Evolutionary conservation across 2,113 vertebrate genomes (phyloP), one percentile per base, ranked within the genome.

Genomic region (Jacana jacana): DNA sequence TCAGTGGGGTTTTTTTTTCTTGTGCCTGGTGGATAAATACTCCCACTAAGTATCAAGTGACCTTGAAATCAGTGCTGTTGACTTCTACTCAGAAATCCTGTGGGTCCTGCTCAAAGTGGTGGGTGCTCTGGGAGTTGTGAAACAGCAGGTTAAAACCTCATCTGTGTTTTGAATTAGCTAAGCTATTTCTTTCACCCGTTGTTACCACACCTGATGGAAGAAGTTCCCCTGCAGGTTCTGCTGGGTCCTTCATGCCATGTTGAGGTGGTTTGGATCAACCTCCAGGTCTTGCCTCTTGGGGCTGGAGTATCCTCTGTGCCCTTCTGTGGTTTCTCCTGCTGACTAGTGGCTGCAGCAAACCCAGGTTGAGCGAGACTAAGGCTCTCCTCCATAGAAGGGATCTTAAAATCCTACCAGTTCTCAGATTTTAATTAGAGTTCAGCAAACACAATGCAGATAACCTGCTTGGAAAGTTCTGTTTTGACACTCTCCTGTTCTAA

Each of bases 231-330:
- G 89, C 91, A 91, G 80, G 76, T 89, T 86, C 64, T 86, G 64
- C 88, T 78, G 82, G 58, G 31, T 84, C 40, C 42, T 58, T 39
- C 6, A 0, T 24, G 77, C 80, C 0, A 0, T 2, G 8, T 4
- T 81, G 55, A 63, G 76, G 48, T 63, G 48, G n/a, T 64, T 71
- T 86, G 83, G 72, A 19, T 71, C 77, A 84, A 89, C 46, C 27
- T 86, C 42, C 25, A 55, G 46, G 5, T 73, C 18, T 37, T 2
- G 1, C 51, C 31, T 84, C 33, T 33, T 55, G 30, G 31, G 60
- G 30, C 60, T 75, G 69, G 55, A 51, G 27, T 40, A 12, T 71
- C 31, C 55, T 77, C 71, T 77, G 14, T 72, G 48, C 33, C 66
- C 25, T 61, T 20, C 46, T 54, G 55, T 81, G 64, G 1, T 55